Base-by-base conservation (phyloP, 30 jellyfish, hydroid and myxozoan species). In the Hydractinia echinata region DNA sequence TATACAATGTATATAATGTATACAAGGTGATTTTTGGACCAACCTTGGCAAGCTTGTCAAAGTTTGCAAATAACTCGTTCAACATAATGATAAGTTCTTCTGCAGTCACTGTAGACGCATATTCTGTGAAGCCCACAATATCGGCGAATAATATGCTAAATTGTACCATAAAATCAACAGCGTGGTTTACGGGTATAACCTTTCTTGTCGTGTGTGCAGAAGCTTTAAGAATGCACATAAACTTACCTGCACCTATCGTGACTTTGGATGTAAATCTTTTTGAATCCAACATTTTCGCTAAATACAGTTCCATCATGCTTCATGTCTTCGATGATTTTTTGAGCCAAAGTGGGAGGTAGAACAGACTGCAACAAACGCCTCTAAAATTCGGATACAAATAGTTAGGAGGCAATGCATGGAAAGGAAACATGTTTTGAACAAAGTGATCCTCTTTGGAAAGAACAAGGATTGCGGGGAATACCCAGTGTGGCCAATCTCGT, bases 21-120 rank as follows among this genome's bases (percentile, higher is more conserved):
- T 30, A 30, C 44, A 2, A 30, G 44, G 44, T 64, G 39, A 13
- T 6, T 6, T 64, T 51, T 9, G 8, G 74, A 64, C n/a, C 8
- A 58, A 92, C 99, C 95, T 92, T 92, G 67, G 96, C 99, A 53
- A 87, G 83, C 70, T 87, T 92, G 82, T 92, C 99, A 79, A 92
- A 92, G 73, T 87, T 92, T 4, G 99, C 99, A 76, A 92, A 92
- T 51, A 92, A 79, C 44, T 92, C 96, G 77, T 92, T 92, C 83
- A 92, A 82, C 96, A 92, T 92, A 49, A 87, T 87, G 55, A 92
- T 84, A 19, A 92, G 94, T 84, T 92, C 87, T 76, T 92, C 99
- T 8, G 99, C 99, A 9, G 96, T 94, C 55, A 92, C 99, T 4
- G 94, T 92, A 21, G 96, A 88, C 6, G 99, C 82, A 77, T 82